Evolutionary conservation across 2,888 invertebrate genomes (phyloP), one percentile per base, ranked within the genome.

Genomic region (Morinoia aosen): DNA sequence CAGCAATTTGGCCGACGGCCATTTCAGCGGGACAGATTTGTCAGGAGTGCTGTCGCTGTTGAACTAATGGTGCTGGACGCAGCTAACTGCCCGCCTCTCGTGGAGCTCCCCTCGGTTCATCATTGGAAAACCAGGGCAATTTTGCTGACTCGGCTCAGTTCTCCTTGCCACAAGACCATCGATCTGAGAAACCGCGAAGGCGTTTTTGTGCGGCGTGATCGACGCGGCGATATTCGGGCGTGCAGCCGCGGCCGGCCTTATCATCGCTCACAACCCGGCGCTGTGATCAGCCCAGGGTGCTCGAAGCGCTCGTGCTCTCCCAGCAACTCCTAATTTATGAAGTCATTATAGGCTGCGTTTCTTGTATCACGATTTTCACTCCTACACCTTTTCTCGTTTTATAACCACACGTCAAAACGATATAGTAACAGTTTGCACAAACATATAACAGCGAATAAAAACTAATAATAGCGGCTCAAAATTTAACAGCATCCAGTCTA

Each of bases 121-220:
- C 93, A 93, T 93, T 93, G 93, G 93, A 93, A 93, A 93, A 93
- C 93, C 93, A 48, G 16, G 93, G 48, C 93, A 93, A 93, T 93
- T 93, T 93, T 93, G 93, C 93, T 93, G 93, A 93, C 33, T 93
- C 93, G 57, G 93, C 93, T 33, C 48, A 93, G 39, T 93, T 93
- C 48, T 39, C 91, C 48, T 25, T 48, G 93, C 58, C 56, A 33
- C 93, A 93, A 93, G 93, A 93, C 93, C 93, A 93, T 93, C 93
- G 93, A 93, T 93, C 93, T 93, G 93, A 93, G 57, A 48, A 33
- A 56, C 93, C 57, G n/a, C 93, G n/a, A 93, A 57, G 57, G 56
- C n/a, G 56, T 56, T 93, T 48, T 56, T 93, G 93, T 56, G 57
- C 11, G 25, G 57, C 57, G 93, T 93, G 93, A 93, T 93, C 57